Evolutionary conservation across 2,113 vertebrate genomes (phyloP), one percentile per base, ranked within the genome.

Genomic region (Lichenostomus cassidix): DNA sequence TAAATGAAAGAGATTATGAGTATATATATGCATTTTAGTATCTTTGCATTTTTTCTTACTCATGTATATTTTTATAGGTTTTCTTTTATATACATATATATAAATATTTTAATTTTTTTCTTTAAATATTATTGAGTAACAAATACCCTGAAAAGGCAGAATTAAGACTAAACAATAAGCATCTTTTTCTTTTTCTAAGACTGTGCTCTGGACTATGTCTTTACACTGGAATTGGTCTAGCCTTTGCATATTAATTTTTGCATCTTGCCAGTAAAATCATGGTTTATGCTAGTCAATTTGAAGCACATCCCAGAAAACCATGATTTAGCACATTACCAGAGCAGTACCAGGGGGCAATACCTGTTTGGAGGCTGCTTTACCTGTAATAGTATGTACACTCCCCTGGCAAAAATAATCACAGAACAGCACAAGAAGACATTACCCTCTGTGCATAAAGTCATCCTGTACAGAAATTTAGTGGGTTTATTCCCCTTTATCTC

Each of bases 361-460:
- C 6, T 23, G 10, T 53, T 58, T 77, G 33, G 56, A 62, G 6
- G 5, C 47, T 67, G 20, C 25, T 11, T 74, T 24, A 27, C 28
- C 28, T 85, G 24, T 31, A 20, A 15, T 1, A 74, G 7, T 7
- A 49, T 0, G 0, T 28, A 58, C 11, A 4, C 0, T 17, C 2
- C 28, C 4, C 31, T 22, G 3, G 10, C 15, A 52, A 70, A 80
- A 67, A 35, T 23, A 42, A 59, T 46, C 31, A 27, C 8, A 55
- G 24, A 19, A 14, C 24, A 50, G 18, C 0, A 1, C 37, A 15
- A 89, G 29, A 67, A 69, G 17, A 17, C 13, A 24, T 52, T 52
- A 20, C 6, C 2, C 15, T 39, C 60, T 50, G 16, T 1, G 1
- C 24, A 24, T 37, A 31, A 89, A 79, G 23, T 11, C 19, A 37